Evolutionary conservation across 1,140 invertebrate genomes (phyloP).

Genomic region (Pentalonia nigronervosa): DNA sequence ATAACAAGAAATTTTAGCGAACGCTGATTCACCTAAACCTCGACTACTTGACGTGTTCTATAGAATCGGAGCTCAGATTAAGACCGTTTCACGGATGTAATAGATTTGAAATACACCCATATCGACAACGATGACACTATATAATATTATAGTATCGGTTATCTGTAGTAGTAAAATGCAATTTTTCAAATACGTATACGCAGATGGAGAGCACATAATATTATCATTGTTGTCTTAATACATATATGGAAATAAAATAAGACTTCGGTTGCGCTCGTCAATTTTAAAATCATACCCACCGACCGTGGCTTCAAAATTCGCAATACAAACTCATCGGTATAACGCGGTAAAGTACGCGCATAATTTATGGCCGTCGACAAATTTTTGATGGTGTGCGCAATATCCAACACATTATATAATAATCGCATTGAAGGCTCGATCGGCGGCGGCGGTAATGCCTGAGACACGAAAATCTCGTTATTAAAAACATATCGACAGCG

Average conservation of each 20-base stretch:
- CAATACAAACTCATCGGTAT: background rate
- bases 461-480: slow-evolving; percentile 23
- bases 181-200: too few species aligned
- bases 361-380: background rate
- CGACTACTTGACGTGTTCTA: too few species aligned
- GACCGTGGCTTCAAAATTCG: background rate
- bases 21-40: too few species aligned
- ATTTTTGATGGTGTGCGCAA: background rate
- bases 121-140: too few species aligned
- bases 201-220: too few species aligned
- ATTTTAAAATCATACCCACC: background rate
- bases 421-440: background rate
- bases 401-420: background rate
- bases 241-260: background rate
- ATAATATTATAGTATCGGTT: too few species aligned
- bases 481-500: slow-evolving; percentile 6
- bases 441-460: background rate
- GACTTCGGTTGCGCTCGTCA: background rate
- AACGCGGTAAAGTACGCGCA: background rate
- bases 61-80: too few species aligned
- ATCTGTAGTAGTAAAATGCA: too few species aligned
- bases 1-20: background rate
- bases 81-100: background rate
- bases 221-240: background rate
- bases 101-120: background rate